phyloP scores from a whole-genome alignment of 2,113 vertebrate species.

The human region GRCh38 chr14:64860001-64860500 shows the following conservation, averaged over 20 bases:
- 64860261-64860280: constrained; percentile 72
- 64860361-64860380: not conserved
- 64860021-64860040: constrained; percentile 5
- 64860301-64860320: constrained; percentile 65
- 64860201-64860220: constrained; percentile 73
- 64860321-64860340: constrained; percentile 50
- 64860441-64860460: not conserved
- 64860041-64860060: not conserved
- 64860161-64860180: constrained; percentile 55
- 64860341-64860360: constrained; percentile 22
- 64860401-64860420: not conserved
- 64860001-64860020: not conserved
- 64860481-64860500: not conserved
- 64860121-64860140: constrained; percentile 44
- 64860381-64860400: not conserved
- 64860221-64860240: constrained; percentile 71
- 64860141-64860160: not conserved
- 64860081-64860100: not conserved
- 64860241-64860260: constrained; percentile 67
- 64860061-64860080: not conserved
- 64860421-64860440: not conserved
- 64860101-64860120: not conserved
- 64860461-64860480: not conserved
- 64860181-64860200: constrained; percentile 54
- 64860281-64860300: constrained; percentile 74